Base-by-base conservation (phyloP, 2,888 invertebrate species). In the Tenthredo amoena region DNA sequence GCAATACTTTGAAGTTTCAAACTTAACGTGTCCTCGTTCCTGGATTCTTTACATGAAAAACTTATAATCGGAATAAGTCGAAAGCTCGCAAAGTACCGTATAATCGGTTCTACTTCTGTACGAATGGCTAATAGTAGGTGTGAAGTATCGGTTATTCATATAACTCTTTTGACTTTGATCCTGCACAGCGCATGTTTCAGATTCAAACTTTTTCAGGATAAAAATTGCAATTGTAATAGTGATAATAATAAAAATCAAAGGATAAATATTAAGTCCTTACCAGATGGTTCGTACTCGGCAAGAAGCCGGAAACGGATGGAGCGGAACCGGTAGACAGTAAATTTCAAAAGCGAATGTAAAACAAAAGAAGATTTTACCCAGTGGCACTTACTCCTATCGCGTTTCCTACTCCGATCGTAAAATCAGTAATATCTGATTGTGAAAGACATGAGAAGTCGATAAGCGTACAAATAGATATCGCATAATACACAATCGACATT, bases 101-200 rank as follows among this genome's bases (percentile, higher is more conserved):
- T 68, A 68, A 68, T 68, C 68, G 68, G 18, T 68, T 68, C 68
- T 68, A 12, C 15, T 74, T 74, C 26, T 21, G 40, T 40, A 74
- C 74, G 21, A 74, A 43, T 43, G 74, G 43, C 40, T 55, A 10
- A 18, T 68, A 37, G 34, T 34, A 72, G 72, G 21, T 26, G 21
- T 31, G 43, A 47, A 43, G 43, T 21, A 43, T 72, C 71, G 3
- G 71, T 72, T 72, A 72, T 72, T 40, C n/a, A 21, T 72, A 72
- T 72, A 72, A 72, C 71, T 40, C 37, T 15, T 72, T 72, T 31
- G 58, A 79, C 79, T 79, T 79, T 79, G 79, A 79, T 79, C 79
- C 79, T 71, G 2, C 9, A 68, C 15, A 7, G 31, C 68, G 34
- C 68, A 72, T 72, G 10, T 72, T 34, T 43, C 21, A 68, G 34